These are phyloP conservation scores for Percopsis omiscomaycus DNA, from an alignment of 2,797 vertebrate genomes.

Conservation along the genomic window DNA sequence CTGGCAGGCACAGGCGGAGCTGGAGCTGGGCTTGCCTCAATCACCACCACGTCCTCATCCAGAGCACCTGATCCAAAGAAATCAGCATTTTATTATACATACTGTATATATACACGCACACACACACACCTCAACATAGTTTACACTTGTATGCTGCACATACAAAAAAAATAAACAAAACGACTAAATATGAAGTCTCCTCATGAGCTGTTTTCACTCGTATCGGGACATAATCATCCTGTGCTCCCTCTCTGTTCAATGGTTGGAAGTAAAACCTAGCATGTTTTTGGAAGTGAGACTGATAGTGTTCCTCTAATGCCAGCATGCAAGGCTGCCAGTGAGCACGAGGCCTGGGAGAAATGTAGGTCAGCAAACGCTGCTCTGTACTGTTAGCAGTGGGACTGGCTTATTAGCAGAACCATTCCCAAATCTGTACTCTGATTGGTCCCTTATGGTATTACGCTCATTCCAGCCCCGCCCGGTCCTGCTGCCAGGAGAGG, in stretches of 20 bases:
- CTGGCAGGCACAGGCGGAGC: constrained; percentile 91
- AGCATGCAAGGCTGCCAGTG: constrained; percentile 31
- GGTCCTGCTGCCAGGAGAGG: constrained; percentile 17
- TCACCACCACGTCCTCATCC: constrained; percentile 98
- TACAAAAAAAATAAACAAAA: too few species aligned
- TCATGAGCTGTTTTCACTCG: constrained; percentile 14
- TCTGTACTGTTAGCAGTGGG: constrained; percentile 32
- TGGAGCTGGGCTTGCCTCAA: constrained; percentile 93
- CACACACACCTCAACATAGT: too few species aligned
- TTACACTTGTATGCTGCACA: too few species aligned
- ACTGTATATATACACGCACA: not conserved
- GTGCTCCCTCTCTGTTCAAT: not conserved
- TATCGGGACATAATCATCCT: not conserved
- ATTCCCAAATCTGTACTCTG: constrained; percentile 29
- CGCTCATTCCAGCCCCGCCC: constrained; percentile 25
- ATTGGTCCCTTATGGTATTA: constrained; percentile 29
- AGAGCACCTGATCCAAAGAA: constrained; percentile 80
- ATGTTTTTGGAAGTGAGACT: constrained; percentile 6
- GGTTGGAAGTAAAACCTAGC: constrained; percentile 7
- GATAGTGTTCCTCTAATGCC: constrained; percentile 35
- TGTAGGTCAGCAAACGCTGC: constrained; percentile 58
- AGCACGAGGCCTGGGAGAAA: constrained; percentile 41
- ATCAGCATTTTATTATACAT: constrained; percentile 4
- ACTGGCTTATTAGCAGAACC: constrained; percentile 28
- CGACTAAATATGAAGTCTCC: not conserved